phyloP scores from a whole-genome alignment of 2,113 vertebrate species.

The Cervus canadensis region DNA sequence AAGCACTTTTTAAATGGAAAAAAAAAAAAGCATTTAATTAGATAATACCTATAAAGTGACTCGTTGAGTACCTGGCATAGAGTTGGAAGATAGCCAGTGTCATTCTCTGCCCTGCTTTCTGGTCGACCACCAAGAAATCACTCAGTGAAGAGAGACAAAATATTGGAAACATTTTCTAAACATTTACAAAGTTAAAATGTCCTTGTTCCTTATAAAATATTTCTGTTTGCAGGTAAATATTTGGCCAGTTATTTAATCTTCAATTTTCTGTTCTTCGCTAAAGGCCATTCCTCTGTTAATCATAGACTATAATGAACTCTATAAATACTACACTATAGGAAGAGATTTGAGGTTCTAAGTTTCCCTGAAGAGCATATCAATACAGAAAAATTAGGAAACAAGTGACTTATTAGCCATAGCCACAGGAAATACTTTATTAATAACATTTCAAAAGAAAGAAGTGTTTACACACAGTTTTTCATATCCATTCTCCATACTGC shows the following conservation, averaged over 20 bases:
- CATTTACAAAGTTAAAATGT: neutral
- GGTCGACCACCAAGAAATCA: neutral
- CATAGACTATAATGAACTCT: neutral
- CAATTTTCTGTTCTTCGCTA: neutral
- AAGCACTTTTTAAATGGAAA: neutral
- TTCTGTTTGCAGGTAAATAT: neutral
- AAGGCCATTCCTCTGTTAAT: neutral
- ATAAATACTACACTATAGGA: neutral
- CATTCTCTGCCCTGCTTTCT: neutral
- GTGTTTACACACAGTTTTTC: neutral
- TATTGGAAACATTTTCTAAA: neutral
- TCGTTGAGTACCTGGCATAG: neutral
- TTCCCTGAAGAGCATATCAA: neutral
- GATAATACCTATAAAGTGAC: neutral
- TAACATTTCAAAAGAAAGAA: neutral
- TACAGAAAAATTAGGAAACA: neutral
- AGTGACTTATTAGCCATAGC: neutral
- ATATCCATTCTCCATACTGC: neutral
- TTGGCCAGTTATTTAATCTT: neutral
- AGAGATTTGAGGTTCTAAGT: neutral
- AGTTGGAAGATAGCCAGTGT: neutral
- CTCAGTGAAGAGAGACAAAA: neutral
- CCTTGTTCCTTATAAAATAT: neutral
- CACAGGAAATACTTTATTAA: neutral
- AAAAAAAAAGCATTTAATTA: neutral